phyloP scores from a whole-genome alignment of 2,113 vertebrate genomes.

The Acrocephalus arundinaceus region DNA sequence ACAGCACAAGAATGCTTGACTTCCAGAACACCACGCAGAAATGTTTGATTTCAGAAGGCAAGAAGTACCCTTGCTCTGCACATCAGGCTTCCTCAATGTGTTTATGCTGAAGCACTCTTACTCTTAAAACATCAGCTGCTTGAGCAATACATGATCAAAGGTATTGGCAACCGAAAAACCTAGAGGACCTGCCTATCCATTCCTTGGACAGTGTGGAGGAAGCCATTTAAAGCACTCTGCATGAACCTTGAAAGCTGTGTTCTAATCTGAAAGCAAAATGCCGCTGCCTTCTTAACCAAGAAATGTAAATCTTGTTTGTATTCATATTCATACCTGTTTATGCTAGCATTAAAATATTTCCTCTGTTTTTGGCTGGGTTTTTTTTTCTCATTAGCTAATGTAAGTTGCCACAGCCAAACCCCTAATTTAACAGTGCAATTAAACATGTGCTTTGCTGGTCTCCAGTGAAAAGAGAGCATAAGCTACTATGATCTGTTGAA shows the following conservation, averaged over 20 bases:
- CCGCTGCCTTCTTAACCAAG: background rate
- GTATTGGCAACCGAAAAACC: background rate
- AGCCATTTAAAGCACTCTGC: background rate
- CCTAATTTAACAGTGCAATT: conserved; percentile 49
- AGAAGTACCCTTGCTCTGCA: background rate
- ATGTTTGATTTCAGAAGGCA: background rate
- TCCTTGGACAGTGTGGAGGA: background rate
- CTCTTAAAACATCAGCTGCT: background rate
- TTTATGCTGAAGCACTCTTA: background rate
- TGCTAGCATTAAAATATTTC: conserved; percentile 48
- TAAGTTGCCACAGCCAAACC: conserved; percentile 42
- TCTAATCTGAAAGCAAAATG: conserved; percentile 35
- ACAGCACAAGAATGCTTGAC: background rate
- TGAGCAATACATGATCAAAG: background rate
- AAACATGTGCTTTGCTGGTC: conserved; percentile 36
- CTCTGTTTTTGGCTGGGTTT: conserved; percentile 5
- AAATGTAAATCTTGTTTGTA: conserved; percentile 45
- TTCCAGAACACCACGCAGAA: background rate
- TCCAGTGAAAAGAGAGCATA: background rate
- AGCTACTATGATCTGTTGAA: conserved; percentile 35
- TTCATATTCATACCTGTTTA: conserved; percentile 44
- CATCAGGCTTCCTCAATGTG: background rate
- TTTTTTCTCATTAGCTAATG: conserved; percentile 23
- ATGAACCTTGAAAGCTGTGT: background rate
- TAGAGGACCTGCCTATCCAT: background rate